Base-by-base conservation (phyloP, 2,888 invertebrate genomes). In the Ernsta delagoae region DNA sequence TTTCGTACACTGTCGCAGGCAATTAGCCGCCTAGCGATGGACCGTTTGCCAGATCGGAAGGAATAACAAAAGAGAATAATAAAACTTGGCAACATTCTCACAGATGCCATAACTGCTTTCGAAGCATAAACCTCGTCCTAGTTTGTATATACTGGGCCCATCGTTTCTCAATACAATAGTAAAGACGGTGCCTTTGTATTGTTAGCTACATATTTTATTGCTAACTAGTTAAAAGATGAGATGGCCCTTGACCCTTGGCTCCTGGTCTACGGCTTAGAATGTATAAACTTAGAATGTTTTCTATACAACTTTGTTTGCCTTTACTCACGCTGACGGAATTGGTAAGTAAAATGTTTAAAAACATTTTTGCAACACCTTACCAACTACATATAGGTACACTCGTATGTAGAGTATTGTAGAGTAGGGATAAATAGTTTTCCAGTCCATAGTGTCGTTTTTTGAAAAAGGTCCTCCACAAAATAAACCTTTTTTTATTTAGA, bases 21-120 rank as follows among this genome's bases (percentile, higher is more conserved):
- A 69, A 69, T 69, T 69, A 69, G 68, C 59, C 59, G 57, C 63
- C 59, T 62, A 69, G 50, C 48, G 57, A 63, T 59, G 62, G 48
- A 41, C 50, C 34, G 57, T 62, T 62, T 69, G 68, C 68, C 68
- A 69, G 68, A 69, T 69, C 68, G 68, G 68, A 69, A 69, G 62
- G 60, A 65, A 69, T 63, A 65, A 70, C 64, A 72, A 67, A 64
- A 62, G 65, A 56, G 67, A 63, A 72, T 70, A 68, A 72, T 72
- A 72, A 70, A 70, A 68, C 54, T 72, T 72, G 72, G 70, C 68
- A 72, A 70, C 71, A 67, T 71, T 71, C 70, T 68, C 68, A 24
- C n/a, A 36, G 56, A 50, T 50, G 24, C 16, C 62, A 57, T 57
- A 62, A 68, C 48, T 62, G 12, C 57, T 11, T 24, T 50, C 62